Conservation (phyloP, 2,797 vertebrate species). For the Threskiornis aethiopicus region DNA sequence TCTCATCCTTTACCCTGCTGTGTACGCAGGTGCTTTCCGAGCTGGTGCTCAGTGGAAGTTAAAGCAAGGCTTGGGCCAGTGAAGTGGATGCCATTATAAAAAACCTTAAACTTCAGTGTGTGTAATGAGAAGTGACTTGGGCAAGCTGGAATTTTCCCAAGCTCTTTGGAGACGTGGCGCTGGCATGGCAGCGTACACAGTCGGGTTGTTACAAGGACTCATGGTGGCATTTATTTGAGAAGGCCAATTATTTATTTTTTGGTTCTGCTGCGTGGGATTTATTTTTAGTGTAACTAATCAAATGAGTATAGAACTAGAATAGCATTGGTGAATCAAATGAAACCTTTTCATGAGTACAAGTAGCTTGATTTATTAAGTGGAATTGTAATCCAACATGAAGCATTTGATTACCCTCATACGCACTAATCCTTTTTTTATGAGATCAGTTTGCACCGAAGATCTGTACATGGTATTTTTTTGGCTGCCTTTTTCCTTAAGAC, state of each 20-base stretch:
- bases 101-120: neutral
- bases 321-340: neutral
- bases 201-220: neutral
- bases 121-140: neutral
- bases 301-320: neutral
- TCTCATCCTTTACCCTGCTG: neutral
- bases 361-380: conserved; percentile 51
- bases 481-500: conserved; percentile 35
- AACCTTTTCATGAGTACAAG: conserved; percentile 31
- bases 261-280: neutral
- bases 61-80: neutral
- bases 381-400: conserved; percentile 47
- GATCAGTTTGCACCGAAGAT: conserved; percentile 34
- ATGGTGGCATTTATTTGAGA: neutral
- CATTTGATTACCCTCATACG: conserved; percentile 25
- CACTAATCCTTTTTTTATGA: conserved; percentile 58
- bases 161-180: neutral
- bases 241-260: neutral
- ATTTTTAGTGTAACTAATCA: conserved; percentile 33
- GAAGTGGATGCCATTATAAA: accelerated
- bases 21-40: neutral
- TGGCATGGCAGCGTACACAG: accelerated
- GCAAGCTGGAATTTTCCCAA: neutral
- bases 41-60: neutral
- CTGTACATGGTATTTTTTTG: conserved; percentile 30